Conservation (phyloP, 2,797 vertebrate genomes). For the Spinibarbus caldwelli region DNA sequence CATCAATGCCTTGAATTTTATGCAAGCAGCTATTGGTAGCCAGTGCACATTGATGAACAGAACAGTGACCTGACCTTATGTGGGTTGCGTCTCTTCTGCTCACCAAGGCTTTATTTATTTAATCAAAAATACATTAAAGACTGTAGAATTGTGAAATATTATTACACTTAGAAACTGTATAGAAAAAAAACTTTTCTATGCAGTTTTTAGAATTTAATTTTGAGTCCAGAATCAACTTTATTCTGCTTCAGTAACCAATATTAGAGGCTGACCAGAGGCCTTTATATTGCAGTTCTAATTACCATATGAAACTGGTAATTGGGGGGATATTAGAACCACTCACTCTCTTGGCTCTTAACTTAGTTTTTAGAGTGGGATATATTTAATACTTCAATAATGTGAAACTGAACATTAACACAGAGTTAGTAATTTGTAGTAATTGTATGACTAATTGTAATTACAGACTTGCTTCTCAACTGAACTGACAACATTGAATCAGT, state of each 20-base stretch:
- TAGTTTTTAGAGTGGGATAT: not conserved
- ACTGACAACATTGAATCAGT: not conserved
- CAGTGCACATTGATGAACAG: not conserved
- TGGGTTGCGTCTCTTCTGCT: not conserved
- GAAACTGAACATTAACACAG: constrained; percentile 15
- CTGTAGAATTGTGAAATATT: not conserved
- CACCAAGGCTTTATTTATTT: not conserved
- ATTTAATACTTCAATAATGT: constrained; percentile 2
- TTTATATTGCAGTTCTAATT: constrained; percentile 19
- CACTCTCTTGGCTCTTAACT: not conserved
- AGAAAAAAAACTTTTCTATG: no score
- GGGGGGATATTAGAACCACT: not conserved
- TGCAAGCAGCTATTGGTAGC: not conserved
- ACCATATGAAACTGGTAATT: not conserved
- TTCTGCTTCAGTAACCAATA: not conserved
- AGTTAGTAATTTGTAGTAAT: constrained; percentile 8
- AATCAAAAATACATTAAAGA: not conserved
- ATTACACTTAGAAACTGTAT: not conserved
- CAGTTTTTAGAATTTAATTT: not conserved
- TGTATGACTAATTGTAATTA: constrained; percentile 3
- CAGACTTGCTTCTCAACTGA: not conserved
- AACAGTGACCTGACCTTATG: not conserved
- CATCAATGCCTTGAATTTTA: not conserved
- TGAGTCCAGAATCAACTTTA: not conserved
- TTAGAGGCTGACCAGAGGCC: not conserved